Evolutionary conservation across 2,888 invertebrate genomes (phyloP).

Genomic region (Caenorhabditis virilis): DNA sequence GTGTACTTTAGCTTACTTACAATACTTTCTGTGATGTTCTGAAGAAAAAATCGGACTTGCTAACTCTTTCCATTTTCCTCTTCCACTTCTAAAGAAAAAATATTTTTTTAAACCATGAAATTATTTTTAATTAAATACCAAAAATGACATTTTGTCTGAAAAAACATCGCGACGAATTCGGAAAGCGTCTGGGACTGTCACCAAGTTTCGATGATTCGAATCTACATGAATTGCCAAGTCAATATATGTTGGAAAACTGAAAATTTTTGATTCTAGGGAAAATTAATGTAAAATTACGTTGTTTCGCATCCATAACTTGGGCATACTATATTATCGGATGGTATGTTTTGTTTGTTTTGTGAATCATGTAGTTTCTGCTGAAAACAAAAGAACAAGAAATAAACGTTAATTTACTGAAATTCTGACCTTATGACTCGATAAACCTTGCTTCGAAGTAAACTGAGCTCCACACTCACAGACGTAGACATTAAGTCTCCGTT

Average conservation of each 20-base stretch:
- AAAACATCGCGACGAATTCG: constrained; percentile 15
- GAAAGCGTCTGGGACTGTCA: constrained; percentile 5
- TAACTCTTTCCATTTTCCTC: constrained; percentile 15
- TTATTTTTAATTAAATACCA: too few relatives aligned
- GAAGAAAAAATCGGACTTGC: constrained; percentile 24
- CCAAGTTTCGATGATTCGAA: constrained; percentile 25
- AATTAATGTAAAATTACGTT: constrained; percentile 8
- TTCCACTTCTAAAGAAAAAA: constrained; percentile 26
- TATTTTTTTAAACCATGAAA: too few relatives aligned
- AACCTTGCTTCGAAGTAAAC: constrained; percentile 18
- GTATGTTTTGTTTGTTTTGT: neutral
- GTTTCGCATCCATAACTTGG: constrained; percentile 23
- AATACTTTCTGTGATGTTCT: constrained; percentile 30
- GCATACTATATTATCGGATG: constrained; percentile 20
- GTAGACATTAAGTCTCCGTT: constrained; percentile 6
- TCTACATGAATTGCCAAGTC: constrained; percentile 42
- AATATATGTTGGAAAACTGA: constrained; percentile 36
- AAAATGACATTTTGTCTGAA: constrained; percentile 11
- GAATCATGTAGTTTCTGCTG: constrained; percentile 7
- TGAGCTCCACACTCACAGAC: constrained; percentile 26
- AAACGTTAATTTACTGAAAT: too few relatives aligned
- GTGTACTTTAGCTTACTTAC: constrained; percentile 1
- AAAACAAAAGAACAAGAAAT: constrained; percentile 1
- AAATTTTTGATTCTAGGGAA: neutral
- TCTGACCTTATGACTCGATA: constrained; percentile 18